Evolutionary conservation across 2,797 vertebrate species (phyloP), one percentile per base, ranked within the genome.

Genomic region (Pogonophryne albipinna): DNA sequence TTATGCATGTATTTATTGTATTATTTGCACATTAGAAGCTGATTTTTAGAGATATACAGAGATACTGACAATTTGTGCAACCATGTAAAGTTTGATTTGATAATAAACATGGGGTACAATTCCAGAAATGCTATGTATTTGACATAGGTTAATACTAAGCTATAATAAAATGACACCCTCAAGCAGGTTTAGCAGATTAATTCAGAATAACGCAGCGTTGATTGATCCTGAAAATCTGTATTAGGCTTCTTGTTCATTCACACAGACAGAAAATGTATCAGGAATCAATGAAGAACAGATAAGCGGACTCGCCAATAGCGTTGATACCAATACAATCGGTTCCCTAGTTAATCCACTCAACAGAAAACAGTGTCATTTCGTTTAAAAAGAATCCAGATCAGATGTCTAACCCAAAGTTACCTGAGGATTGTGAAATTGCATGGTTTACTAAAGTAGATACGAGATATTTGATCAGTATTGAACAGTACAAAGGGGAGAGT

Each of bases 401-500:
- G 69, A 85, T 78, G 70, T 82, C 76, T 76, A 68, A 60, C 51
- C 27, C 27, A 27, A 27, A 27, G 27, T 27, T 27, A 27, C 27
- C 42, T 64, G n/a, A n/a, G 10, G 17, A 15, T 75, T 82, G 71
- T n/a, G 77, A 17, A 78, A 71, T 38, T 2, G 7, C 7, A 3
- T 9, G 1, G 5, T 42, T 58, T 14, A 4, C 20, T 20, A 9
- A 0, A 69, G 47, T 2, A 27, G 14, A 52, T 34, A 10, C 34
- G 23, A 13, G 13, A 60, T 31, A 9, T 61, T 4, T 34, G 17
- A 23, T 31, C 46, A 14, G 11, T 10, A 1, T 1, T n/a, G 5
- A 6, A 19, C 60, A 50, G 58, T 0, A 87, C 82, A 87, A 85
- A 82, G 60, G 27, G 45, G 0, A 0, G 41, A 75, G 64, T 88